phyloP scores from a whole-genome alignment of 1,140 invertebrate genomes.

The Zaprionus lachaisei region DNA sequence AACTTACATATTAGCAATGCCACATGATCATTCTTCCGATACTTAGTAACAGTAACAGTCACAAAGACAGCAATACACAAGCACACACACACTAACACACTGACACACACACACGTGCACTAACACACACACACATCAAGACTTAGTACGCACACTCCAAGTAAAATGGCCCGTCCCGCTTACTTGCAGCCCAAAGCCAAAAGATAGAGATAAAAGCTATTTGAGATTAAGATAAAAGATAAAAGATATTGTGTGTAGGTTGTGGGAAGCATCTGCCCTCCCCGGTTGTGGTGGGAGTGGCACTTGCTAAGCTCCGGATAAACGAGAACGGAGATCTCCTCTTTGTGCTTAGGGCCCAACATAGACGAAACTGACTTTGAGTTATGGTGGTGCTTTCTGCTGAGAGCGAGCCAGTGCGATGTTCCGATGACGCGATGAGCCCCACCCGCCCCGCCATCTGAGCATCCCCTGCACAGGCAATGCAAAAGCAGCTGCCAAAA shows the following conservation, averaged over 20 bases:
- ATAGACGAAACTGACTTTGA: constrained; percentile 83
- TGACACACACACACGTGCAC: constrained; percentile 3
- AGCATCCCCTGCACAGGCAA: neutral
- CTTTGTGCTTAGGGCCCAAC: constrained; percentile 73
- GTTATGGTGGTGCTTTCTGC: constrained; percentile 84
- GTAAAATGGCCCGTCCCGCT: constrained; percentile 45
- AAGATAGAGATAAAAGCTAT: constrained; percentile 1
- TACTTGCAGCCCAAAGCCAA: constrained; percentile 79
- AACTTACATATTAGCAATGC: constrained; percentile 46
- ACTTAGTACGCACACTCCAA: constrained; percentile 4
- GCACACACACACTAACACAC: constrained; percentile 13
- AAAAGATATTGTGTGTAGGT: constrained; percentile 27
- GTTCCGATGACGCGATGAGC: constrained; percentile 56
- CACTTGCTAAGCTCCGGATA: constrained; percentile 15
- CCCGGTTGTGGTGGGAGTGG: neutral
- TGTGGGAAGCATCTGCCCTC: constrained; percentile 28
- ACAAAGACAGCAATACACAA: constrained; percentile 1
- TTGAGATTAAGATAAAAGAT: constrained; percentile 13
- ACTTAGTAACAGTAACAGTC: constrained; percentile 33
- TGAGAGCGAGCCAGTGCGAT: constrained; percentile 69
- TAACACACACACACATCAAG: neutral
- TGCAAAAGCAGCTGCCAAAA: no score
- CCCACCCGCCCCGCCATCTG: constrained; percentile 26
- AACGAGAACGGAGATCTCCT: constrained; percentile 14
- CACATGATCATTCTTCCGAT: constrained; percentile 39